Conservation (phyloP, 2,113 vertebrate species). For the Forbesichthys papilliferus region DNA sequence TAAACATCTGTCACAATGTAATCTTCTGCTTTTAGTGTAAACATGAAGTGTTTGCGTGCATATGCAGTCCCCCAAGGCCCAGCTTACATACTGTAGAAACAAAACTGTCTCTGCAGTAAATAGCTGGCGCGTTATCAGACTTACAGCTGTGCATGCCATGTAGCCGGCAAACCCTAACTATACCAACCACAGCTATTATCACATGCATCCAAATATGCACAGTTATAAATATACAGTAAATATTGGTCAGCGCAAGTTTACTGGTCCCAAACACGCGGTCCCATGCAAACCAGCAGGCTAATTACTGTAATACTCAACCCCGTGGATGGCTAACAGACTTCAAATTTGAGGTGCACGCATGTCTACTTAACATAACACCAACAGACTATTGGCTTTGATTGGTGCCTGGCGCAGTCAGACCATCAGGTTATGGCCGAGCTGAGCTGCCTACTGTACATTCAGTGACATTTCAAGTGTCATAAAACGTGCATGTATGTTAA, state of each 20-base stretch:
- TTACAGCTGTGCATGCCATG: no score
- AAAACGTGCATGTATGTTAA: no score
- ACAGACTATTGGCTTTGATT: slow-evolving; percentile 9
- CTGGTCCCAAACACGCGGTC: not conserved
- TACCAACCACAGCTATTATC: no score
- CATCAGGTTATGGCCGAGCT: not conserved
- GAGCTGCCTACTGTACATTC: not conserved
- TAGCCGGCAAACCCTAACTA: no score
- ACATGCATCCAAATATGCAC: not conserved
- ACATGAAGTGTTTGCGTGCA: no score
- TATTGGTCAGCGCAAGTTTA: not conserved
- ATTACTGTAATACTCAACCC: not conserved
- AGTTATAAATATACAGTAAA: no score
- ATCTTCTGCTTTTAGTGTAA: no score
- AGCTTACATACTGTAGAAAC: no score
- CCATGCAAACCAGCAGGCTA: not conserved
- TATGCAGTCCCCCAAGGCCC: no score
- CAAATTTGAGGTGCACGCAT: not conserved
- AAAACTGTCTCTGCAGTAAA: no score
- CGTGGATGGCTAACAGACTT: not conserved
- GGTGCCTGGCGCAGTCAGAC: slow-evolving; percentile 9
- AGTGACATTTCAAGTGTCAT: not conserved
- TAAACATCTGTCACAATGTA: no score
- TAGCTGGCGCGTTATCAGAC: no score
- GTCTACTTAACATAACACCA: slow-evolving; percentile 16